Conservation (phyloP, 2,113 vertebrate genomes). For the Stomatorhinus ivindoensis region DNA sequence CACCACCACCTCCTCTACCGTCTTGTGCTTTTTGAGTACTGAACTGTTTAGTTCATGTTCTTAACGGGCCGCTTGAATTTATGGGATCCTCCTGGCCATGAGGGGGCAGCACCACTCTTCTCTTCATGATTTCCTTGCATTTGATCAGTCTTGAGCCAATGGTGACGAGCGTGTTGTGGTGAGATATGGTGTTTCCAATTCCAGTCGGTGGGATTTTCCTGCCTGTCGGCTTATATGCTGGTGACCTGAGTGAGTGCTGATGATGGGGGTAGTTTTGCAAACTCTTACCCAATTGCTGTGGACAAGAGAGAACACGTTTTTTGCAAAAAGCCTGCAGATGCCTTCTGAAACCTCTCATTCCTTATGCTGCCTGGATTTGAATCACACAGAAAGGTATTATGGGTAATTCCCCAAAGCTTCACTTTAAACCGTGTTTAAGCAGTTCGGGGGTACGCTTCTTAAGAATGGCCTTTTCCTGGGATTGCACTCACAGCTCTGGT, state of each 20-base stretch:
- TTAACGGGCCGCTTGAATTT: neutral
- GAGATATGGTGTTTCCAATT: neutral
- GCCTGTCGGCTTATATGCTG: neutral
- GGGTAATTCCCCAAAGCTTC: neutral
- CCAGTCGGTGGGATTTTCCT: neutral
- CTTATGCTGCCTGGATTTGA: neutral
- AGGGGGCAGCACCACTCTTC: neutral
- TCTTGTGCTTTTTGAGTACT: neutral
- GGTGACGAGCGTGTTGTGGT: neutral
- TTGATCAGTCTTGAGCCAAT: neutral
- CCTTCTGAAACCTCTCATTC: neutral
- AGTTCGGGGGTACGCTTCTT: neutral
- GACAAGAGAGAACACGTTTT: neutral
- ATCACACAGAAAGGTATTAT: neutral
- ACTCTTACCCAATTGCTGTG: neutral
- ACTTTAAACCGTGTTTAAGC: neutral
- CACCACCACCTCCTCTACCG: neutral
- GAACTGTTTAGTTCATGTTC: neutral
- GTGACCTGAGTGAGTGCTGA: neutral
- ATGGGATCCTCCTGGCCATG: neutral
- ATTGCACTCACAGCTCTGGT: neutral
- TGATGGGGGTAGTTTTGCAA: neutral
- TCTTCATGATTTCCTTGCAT: neutral
- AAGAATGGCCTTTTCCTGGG: neutral
- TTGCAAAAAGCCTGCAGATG: neutral